Percentiles rank a stretch among this genome's conserved stretches.
Evolutionary conservation across 2,888 invertebrate species (phyloP).

Genomic region (Frankliniella fusca): DNA sequence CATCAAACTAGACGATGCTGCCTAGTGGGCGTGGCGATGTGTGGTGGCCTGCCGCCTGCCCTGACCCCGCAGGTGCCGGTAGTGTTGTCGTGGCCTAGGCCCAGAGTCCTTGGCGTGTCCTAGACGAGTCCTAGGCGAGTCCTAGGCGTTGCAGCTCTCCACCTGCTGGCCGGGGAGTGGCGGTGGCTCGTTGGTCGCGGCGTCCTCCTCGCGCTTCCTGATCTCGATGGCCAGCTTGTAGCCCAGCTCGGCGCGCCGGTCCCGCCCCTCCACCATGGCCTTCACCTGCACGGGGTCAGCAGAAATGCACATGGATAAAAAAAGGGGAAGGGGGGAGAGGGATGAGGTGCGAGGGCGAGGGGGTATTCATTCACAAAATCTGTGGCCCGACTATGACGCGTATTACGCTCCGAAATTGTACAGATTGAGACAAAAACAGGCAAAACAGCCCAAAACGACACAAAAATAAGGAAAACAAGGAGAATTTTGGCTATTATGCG

Average conservation of each 20-base stretch:
- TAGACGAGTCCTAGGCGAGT: neutral
- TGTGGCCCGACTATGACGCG: too few relatives aligned
- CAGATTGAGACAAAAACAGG: too few relatives aligned
- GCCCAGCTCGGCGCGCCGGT: slow-evolving; percentile 81
- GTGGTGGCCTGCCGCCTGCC: neutral
- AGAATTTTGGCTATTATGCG: too few relatives aligned
- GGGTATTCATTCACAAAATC: too few relatives aligned
- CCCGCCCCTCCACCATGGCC: slow-evolving; percentile 82
- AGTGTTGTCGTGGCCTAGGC: too few relatives aligned
- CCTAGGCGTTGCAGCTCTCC: slow-evolving; percentile 11
- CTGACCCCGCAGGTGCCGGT: too few relatives aligned
- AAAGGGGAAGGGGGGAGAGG: too few relatives aligned
- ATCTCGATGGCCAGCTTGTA: slow-evolving; percentile 83
- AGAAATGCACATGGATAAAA: neutral
- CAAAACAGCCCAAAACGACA: too few relatives aligned
- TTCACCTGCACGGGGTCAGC: slow-evolving; percentile 58
- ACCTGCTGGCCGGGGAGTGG: neutral
- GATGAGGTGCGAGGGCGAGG: too few relatives aligned
- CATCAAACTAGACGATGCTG: neutral
- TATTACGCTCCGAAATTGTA: too few relatives aligned
- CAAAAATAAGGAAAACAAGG: too few relatives aligned
- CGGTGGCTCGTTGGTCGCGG: neutral
- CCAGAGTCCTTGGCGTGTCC: neutral
- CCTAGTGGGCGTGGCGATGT: neutral
- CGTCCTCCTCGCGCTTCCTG: slow-evolving; percentile 46